Evolutionary conservation across 1,140 invertebrate species (phyloP), one percentile per base, ranked within the genome.

Genomic region (Dreissena rostriformis): DNA sequence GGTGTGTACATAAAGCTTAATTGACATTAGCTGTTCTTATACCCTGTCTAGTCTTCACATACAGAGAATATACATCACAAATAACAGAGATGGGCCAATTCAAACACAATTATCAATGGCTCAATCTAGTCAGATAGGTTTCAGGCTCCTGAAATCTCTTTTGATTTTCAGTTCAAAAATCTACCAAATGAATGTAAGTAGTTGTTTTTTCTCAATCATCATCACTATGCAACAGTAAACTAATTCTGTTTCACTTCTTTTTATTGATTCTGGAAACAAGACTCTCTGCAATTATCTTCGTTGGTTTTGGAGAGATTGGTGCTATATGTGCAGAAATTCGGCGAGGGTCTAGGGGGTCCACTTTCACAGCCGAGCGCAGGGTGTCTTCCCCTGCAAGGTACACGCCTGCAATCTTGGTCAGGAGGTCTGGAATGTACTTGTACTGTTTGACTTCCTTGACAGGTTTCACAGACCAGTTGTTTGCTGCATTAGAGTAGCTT

Each of bases 381-480:
- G 67, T 28, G 8, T 70, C 19, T 70, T 29, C 67, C 26, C 28
- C 51, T 14, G 15, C 19, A 49, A 19, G 26, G 67, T 70, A 70
- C 24, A n/a, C 26, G 11, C 19, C 12, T 39, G 19, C 51, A 73
- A 73, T 73, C 17, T n/a, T 19, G 24, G n/a, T 24, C 71, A 53
- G 53, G 10, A 73, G 71, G 26, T 73, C 71, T n/a, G 71, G 51
- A 22, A 73, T 57, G 26, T 73, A 73, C 14, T 17, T 49, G 51
- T 73, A 73, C 7, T 73, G 22, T 49, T 73, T 73, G 15, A 53
- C 7, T 24, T 53, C 71, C 51, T 73, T 73, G 15, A 73, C 19
- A n/a, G 71, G 71, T 29, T 22, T 22, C 7, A 73, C 71, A 29
- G 71, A 73, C 71, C 71, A 73, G 71, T 73, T 73, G 17, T 73